These are phyloP conservation scores for Erpobdella octoculata DNA, from an alignment of 2,888 invertebrate genomes.

Conservation along the genomic window DNA sequence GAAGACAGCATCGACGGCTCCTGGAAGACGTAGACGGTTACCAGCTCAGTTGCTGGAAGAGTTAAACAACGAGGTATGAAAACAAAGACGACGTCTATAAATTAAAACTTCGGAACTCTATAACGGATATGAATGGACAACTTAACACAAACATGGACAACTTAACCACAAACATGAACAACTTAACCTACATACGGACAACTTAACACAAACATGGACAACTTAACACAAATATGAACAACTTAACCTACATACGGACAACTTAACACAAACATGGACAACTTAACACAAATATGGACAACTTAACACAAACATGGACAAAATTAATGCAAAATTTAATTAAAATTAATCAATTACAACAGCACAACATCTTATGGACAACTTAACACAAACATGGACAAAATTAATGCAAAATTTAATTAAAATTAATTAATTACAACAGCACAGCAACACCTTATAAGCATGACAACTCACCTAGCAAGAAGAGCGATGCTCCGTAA, in stretches of 20 bases:
- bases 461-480: conserved; percentile 59
- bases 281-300: not conserved
- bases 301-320: conserved; percentile 28
- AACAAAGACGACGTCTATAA: too few relatives aligned
- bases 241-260: too few relatives aligned
- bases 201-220: too few relatives aligned
- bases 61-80: too few relatives aligned
- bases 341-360: not conserved
- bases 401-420: conserved; percentile 19
- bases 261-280: not conserved
- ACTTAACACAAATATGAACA: too few relatives aligned
- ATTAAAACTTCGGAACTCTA: too few relatives aligned
- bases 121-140: too few relatives aligned
- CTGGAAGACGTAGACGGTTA: conserved; percentile 68
- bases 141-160: too few relatives aligned
- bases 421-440: not conserved
- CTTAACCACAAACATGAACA: too few relatives aligned
- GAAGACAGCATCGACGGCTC: conserved; percentile 75
- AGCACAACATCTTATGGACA: not conserved
- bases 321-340: conserved; percentile 19
- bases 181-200: too few relatives aligned
- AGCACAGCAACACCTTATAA: not conserved
- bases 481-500: conserved; percentile 75
- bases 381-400: conserved; percentile 28
- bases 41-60: conserved; percentile 63